Evolutionary conservation across 2,888 invertebrate genomes (phyloP), one percentile per base, ranked within the genome.

Genomic region (Chirona hameri): DNA sequence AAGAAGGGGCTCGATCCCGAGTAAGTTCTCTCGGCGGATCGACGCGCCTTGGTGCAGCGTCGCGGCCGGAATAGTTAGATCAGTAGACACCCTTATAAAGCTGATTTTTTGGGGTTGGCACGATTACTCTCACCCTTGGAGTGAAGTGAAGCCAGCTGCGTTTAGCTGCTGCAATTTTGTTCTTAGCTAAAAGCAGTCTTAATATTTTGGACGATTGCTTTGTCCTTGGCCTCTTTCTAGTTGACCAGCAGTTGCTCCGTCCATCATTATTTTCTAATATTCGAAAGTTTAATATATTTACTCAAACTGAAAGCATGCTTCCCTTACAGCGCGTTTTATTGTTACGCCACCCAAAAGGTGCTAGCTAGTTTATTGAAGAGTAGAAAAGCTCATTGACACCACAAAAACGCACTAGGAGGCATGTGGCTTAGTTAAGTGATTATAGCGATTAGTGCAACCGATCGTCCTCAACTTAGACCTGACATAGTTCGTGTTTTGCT

Each of bases 1-100:
- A 85, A 85, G 84, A 85, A 84, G 83, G 85, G 85, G 76, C 84
- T 85, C 80, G 85, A 85, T 82, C 85, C 85, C 60, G 85, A 85
- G 85, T 85, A 85, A 84, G 84, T 85, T 65, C 12, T 46, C 18
- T 18, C 31, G 18, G 27, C 27, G n/a, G 10, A 10, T 65, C n/a
- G 60, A 27, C 65, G 27, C 65, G 27, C 65, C 1, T 65, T 10
- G 65, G 27, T 18, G 4, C 14, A 31, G 27, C 31, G 72, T 18
- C 18, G 1, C 15, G 31, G 72, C 72, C 27, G 29, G 72, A 29
- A 15, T 12, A 4, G 18, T 14, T 31, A 31, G 29, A 27, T 4
- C 72, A 0, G 72, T 31, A 31, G 72, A 1, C 31, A 10, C 27
- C 31, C 72, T 27, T 14, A 18, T 3, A 60, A 3, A 31, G 15